Percentiles rank a stretch among this genome's conserved stretches.
Evolutionary conservation across 2,888 invertebrate species (phyloP).

Genomic region (Cheilosia grossa): DNA sequence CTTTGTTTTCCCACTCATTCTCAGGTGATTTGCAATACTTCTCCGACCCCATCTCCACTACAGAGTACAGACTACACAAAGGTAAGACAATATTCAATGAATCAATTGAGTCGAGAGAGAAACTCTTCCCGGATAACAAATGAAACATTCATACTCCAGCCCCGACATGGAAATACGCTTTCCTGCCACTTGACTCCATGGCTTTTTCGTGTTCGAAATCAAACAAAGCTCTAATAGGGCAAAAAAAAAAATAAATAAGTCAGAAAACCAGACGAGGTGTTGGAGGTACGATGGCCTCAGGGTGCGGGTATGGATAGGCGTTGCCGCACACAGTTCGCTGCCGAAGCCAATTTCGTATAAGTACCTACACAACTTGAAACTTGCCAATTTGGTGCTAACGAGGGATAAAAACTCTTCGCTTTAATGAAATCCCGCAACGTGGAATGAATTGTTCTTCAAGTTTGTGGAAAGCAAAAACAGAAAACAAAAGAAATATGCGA

Average conservation of each 20-base stretch:
- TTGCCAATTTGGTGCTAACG: slow-evolving; percentile 72
- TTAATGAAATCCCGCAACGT: slow-evolving; percentile 73
- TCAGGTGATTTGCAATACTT: slow-evolving; percentile 50
- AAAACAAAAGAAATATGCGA: slow-evolving; percentile 21
- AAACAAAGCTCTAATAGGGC: slow-evolving; percentile 47
- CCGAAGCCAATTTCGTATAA: slow-evolving; percentile 55
- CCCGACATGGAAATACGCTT: slow-evolving; percentile 52
- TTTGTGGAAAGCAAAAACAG: slow-evolving; percentile 35
- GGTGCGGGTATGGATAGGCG: slow-evolving; percentile 1
- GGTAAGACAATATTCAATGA: slow-evolving; percentile 51
- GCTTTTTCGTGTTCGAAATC: slow-evolving; percentile 57
- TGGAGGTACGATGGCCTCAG: not conserved
- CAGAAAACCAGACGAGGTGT: slow-evolving; percentile 9
- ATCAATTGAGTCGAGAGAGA: slow-evolving; percentile 42
- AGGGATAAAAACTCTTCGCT: slow-evolving; percentile 66
- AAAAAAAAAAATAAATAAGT: slow-evolving; percentile 9
- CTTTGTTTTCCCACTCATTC: slow-evolving; percentile 34
- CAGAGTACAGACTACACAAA: slow-evolving; percentile 5
- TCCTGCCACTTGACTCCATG: slow-evolving; percentile 64
- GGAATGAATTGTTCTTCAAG: slow-evolving; percentile 70
- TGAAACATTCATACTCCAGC: slow-evolving; percentile 57
- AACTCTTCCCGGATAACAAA: slow-evolving; percentile 42
- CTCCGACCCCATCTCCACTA: not conserved
- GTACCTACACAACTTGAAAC: slow-evolving; percentile 67
- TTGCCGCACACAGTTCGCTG: slow-evolving; percentile 10